Evolutionary conservation across 1,140 invertebrate genomes (phyloP).

Genomic region (Temnothorax longispinosus): DNA sequence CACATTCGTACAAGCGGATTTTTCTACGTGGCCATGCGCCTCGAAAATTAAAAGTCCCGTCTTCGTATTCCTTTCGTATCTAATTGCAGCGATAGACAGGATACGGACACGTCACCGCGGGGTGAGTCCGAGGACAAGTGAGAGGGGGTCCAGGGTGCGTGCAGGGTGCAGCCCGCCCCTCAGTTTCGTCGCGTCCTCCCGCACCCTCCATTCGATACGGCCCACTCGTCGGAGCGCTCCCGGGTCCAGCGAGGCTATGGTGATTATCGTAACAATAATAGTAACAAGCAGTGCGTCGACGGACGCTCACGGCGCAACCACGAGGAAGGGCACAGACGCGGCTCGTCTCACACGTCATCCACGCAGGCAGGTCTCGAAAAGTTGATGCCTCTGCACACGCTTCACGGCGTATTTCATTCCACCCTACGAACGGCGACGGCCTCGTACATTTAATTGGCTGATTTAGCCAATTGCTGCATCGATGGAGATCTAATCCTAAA

Average conservation of each 20-base stretch:
- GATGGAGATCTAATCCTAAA: constrained; percentile 17
- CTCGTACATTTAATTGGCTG: constrained; percentile 43
- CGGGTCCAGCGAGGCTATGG: constrained; percentile 24
- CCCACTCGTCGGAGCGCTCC: constrained; percentile 24
- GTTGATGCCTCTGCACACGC: constrained; percentile 47
- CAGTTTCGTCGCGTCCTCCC: constrained; percentile 54
- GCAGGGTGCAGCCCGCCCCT: constrained; percentile 77
- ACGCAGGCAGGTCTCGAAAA: constrained; percentile 28
- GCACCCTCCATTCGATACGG: constrained; percentile 45
- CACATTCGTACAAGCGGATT: not conserved
- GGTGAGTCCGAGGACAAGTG: constrained; percentile 84
- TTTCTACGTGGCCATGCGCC: not conserved
- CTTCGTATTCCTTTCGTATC: constrained; percentile 12
- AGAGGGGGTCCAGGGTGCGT: constrained; percentile 82
- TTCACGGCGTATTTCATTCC: constrained; percentile 50
- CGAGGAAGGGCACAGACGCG: constrained; percentile 6
- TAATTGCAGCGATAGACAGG: constrained; percentile 83
- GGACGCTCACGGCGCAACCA: not conserved
- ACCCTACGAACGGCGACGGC: constrained; percentile 42
- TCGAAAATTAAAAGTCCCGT: not conserved
- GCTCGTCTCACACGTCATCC: constrained; percentile 11
- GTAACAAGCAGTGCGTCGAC: constrained; percentile 31
- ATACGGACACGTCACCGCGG: constrained; percentile 81
- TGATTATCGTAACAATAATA: constrained; percentile 42
- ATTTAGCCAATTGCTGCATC: not conserved